Conservation (phyloP, 2,113 vertebrate genomes). For the Mus musculus region GRCm39 chr2:55611001-55611500, state of each 20-base stretch:
- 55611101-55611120: background rate
- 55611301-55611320: too few relatives aligned
- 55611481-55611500: background rate
- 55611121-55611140: background rate
- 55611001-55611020: background rate
- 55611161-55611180: background rate
- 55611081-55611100: background rate
- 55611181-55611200: background rate
- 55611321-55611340: background rate
- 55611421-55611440: background rate
- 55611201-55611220: background rate
- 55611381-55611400: background rate
- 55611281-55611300: too few relatives aligned
- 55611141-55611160: background rate
- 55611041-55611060: conserved; percentile 20
- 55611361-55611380: background rate
- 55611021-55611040: conserved; percentile 39
- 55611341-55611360: background rate
- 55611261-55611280: background rate
- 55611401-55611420: background rate
- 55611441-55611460: background rate
- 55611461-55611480: background rate
- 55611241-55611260: background rate
- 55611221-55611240: background rate
- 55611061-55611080: background rate